A percentile compares a stretch with the other conserved stretches of the same genome.
These are phyloP conservation scores for Poeciliopsis turrubarensis DNA, from an alignment of 2,113 vertebrate species.

Conservation along the genomic window DNA sequence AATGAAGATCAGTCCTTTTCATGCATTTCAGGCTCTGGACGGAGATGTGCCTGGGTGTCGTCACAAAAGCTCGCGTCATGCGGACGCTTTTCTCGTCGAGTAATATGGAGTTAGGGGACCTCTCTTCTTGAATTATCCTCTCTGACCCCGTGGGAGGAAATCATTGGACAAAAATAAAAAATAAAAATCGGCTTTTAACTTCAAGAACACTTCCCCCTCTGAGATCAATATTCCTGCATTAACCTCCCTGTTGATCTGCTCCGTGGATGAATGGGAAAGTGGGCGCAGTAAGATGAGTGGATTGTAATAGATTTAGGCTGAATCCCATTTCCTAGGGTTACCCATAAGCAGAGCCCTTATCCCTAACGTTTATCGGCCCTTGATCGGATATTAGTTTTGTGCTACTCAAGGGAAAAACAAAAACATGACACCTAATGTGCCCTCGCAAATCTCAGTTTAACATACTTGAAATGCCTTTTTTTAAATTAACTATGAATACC, in stretches of 20 bases:
- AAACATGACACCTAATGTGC: too few relatives aligned
- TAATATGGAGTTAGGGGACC: constrained; percentile 57
- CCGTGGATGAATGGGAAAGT: constrained; percentile 66
- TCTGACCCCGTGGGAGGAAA: constrained; percentile 53
- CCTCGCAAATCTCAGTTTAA: too few relatives aligned
- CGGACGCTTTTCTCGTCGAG: constrained; percentile 35
- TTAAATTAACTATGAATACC: too few relatives aligned
- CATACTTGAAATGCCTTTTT: too few relatives aligned
- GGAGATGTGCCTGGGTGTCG: background rate
- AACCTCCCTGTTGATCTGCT: constrained; percentile 58
- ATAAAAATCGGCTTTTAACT: constrained; percentile 65
- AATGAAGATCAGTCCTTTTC: background rate
- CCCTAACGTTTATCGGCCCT: background rate
- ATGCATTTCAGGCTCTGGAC: background rate
- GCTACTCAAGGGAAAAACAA: too few relatives aligned
- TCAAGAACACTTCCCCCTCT: constrained; percentile 61
- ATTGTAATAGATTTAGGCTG: constrained; percentile 78
- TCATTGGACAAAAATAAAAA: constrained; percentile 34
- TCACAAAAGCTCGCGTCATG: constrained; percentile 30
- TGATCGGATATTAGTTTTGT: too few relatives aligned
- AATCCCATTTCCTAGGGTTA: background rate
- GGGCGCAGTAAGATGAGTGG: constrained; percentile 73
- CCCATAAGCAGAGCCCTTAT: background rate
- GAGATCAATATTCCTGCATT: constrained; percentile 74
- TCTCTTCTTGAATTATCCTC: constrained; percentile 23